Evolutionary conservation across 2,113 vertebrate genomes (phyloP).

Genomic region (Dasyurus viverrinus): DNA sequence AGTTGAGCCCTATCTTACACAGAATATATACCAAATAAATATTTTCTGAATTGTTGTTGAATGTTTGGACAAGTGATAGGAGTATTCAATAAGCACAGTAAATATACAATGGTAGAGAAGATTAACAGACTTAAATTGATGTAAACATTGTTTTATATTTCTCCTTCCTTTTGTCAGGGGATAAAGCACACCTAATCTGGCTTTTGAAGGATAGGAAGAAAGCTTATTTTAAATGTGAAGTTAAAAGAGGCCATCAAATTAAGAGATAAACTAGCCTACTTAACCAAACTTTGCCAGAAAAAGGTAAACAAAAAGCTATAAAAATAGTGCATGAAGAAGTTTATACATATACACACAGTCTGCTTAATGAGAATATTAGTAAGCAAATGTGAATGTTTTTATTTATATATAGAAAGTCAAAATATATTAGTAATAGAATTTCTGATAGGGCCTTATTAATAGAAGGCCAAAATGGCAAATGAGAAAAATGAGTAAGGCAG

Average conservation of each 20-base stretch:
- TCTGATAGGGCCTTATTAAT: not conserved
- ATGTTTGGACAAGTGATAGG: not conserved
- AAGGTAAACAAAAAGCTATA: not conserved
- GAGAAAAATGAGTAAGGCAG: not conserved
- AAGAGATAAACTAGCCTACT: not conserved
- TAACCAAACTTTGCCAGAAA: not conserved
- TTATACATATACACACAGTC: not conserved
- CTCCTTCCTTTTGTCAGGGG: not conserved
- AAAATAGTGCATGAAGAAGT: not conserved
- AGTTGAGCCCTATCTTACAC: not conserved
- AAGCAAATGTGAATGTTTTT: not conserved
- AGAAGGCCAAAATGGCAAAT: slow-evolving; percentile 3
- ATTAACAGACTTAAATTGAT: slow-evolving; percentile 20
- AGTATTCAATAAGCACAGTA: slow-evolving; percentile 12
- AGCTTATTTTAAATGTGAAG: slow-evolving; percentile 48
- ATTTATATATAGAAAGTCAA: not conserved
- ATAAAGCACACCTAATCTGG: not conserved
- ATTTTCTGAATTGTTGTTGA: not conserved
- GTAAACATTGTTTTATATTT: not conserved
- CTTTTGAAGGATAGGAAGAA: slow-evolving; percentile 10
- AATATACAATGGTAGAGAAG: not conserved
- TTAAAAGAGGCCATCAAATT: not conserved
- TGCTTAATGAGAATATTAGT: not conserved
- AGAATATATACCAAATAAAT: not conserved
- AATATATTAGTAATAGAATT: not conserved